Base-by-base conservation (phyloP, 2,113 vertebrate genomes). In the Chinchilla lanigera region DNA sequence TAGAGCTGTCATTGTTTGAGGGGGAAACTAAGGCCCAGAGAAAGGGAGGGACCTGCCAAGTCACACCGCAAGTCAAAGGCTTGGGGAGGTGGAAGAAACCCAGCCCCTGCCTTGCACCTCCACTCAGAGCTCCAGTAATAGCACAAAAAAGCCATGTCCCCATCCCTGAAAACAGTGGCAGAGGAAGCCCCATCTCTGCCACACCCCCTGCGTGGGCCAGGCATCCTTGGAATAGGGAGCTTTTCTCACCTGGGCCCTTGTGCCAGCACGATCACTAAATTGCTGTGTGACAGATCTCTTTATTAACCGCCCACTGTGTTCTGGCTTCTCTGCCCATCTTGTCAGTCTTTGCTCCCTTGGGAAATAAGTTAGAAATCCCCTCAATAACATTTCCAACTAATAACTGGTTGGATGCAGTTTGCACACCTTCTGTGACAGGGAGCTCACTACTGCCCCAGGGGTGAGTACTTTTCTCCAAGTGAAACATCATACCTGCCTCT, bases 21-120 rank as follows among this genome's bases (percentile, higher is more conserved):
- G 20, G 52, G 44, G 50, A 90, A 54, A 96, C 61, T n/a, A 60
- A 97, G 92, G n/a, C 77, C 77, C 58, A 58, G 58, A 80, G 35
- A 60, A 12, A 26, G 22, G 67, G 12, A 67, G 41, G 24, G 58
- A 54, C 2, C 54, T 33, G 69, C 41, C 65, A 50, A 28, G 56
- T 20, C 77, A 88, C n/a, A 33, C 67, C 52, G 56, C 14, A 58
- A 83, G 60, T 54, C 33, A 33, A 71, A 44, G 54, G 44, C 12
- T 35, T 3, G 38, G 56, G 22, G 30, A 11, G 47, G 61, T 10
- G 7, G 41, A 54, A 12, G 75, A 44, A 75, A 75, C 3, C 78
- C 58, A 24, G 24, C 24, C 44, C 14, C 14, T 5, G 0, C 54
- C 52, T 7, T 1, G 11, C 10, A 44, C 56, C 71, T 71, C 17